Base-by-base conservation (phyloP, 1,140 invertebrate species). In the Papilio aristodemus region DNA sequence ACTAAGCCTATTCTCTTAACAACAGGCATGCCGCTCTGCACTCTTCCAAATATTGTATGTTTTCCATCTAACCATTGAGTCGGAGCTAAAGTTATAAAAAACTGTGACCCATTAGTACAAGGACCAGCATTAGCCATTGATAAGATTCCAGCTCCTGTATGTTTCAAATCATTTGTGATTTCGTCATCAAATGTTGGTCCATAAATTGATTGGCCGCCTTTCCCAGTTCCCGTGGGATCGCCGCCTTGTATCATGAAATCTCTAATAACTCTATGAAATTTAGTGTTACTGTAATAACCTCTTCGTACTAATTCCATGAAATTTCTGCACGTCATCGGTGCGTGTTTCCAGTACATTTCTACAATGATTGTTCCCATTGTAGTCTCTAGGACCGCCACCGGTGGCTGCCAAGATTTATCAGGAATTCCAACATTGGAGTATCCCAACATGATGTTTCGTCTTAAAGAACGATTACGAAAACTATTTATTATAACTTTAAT, bases 211-310 rank as follows among this genome's bases (percentile, higher is more conserved):
- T 96, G 94, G 1, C 99, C 99, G 36, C 98, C 98, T 92, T 98
- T 95, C 0, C 98, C 97, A 36, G 98, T 99, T 8, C 96, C 96
- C 46, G 98, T 98, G 1, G 98, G 98, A 93, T 99, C 98, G 22
- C 96, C 96, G 13, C 95, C 97, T 93, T 98, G 98, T 79, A 99
- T 98, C 98, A 99, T 99, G 89, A 99, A 99, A 91, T 99, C 97
- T 71, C 95, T 87, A 71, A 99, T 99, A 41, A 99, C 96, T 83
- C 98, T 93, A 87, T 99, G 99, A 91, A 99, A 99, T 82, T 98
- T 98, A 8, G 97, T 97, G 68, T 96, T 96, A 91, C 99, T 98
- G 85, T 99, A 99, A 92, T 99, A 99, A 27, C 98, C 97, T 83
- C 98, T 92, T 72, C 97, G 92, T 0, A 95, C 93, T 32, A 99